phyloP scores from a whole-genome alignment of 2,797 vertebrate species.

The Calcarius lapponicus region DNA sequence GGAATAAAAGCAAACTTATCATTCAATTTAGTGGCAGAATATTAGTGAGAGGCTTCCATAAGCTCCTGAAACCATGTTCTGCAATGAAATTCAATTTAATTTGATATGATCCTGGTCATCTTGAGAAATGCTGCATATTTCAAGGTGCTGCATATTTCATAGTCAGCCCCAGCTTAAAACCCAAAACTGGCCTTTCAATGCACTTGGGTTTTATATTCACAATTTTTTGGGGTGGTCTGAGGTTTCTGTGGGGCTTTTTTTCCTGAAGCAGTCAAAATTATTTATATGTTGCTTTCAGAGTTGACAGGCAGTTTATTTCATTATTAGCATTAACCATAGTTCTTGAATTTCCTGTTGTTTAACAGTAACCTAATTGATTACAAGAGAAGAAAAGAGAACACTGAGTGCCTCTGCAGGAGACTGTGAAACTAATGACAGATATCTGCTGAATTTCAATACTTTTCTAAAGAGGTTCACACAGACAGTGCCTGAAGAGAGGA shows the following conservation, averaged over 20 bases:
- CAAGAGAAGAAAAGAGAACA: background rate
- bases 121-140: background rate
- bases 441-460: background rate
- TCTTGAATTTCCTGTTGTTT: background rate
- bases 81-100: background rate
- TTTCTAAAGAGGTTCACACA: background rate
- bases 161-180: background rate
- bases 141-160: too few relatives aligned
- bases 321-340: background rate
- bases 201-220: background rate
- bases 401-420: background rate
- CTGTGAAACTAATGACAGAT: slow-evolving; percentile 2
- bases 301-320: background rate
- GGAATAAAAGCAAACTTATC: background rate
- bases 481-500: background rate
- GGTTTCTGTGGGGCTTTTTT: background rate
- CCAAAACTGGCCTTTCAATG: background rate
- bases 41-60: background rate
- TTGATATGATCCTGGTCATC: background rate
- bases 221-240: background rate
- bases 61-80: background rate
- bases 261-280: background rate
- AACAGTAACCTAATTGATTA: background rate
- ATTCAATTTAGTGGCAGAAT: background rate
- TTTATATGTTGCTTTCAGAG: background rate